Conservation (phyloP, 2,113 vertebrate species). For the Equus przewalskii region DNA sequence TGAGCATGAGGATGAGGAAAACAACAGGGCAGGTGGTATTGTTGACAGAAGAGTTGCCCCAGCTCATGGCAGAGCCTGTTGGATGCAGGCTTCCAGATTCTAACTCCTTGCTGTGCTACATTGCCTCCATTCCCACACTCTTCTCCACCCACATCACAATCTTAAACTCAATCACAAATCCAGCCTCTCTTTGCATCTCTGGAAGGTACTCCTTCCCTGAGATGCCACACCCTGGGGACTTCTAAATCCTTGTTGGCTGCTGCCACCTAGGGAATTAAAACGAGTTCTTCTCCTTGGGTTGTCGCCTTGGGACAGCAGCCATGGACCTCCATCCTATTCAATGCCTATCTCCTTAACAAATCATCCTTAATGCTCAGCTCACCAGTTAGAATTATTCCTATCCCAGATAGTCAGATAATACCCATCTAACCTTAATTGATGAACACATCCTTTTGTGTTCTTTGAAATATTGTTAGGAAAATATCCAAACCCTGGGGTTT, state of each 20-base stretch:
- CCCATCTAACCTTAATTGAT: background rate
- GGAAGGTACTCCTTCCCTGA: background rate
- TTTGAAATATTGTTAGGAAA: background rate
- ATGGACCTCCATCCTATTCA: background rate
- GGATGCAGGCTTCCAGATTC: background rate
- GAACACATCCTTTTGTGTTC: background rate
- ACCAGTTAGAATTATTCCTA: background rate
- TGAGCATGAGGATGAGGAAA: background rate
- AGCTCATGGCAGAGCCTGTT: background rate
- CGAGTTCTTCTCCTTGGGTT: background rate
- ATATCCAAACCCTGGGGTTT: background rate
- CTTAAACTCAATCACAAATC: background rate
- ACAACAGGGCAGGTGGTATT: background rate
- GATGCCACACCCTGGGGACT: background rate
- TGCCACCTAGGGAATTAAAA: slow-evolving; percentile 62
- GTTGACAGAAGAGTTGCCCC: background rate
- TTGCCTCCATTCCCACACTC: background rate
- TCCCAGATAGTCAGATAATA: background rate
- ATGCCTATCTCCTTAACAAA: background rate
- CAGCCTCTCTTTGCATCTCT: background rate
- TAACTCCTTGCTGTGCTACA: background rate
- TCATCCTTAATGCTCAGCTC: background rate
- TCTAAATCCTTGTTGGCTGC: slow-evolving; percentile 37
- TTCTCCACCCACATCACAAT: background rate
- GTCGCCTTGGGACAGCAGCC: background rate